phyloP scores from a whole-genome alignment of 2,888 invertebrate genomes.

The Apantesis nais region DNA sequence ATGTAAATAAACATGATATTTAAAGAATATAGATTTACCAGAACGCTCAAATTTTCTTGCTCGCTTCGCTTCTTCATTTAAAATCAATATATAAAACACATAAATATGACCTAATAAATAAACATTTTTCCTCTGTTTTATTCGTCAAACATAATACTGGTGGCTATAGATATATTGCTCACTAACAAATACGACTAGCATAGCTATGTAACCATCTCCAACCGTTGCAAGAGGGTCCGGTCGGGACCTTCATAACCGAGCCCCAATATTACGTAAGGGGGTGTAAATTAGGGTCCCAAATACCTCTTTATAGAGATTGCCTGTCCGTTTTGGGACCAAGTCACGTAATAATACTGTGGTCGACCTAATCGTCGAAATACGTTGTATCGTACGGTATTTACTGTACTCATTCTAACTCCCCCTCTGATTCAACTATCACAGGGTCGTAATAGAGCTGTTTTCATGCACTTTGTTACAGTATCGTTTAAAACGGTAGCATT shows the following conservation, averaged over 20 bases:
- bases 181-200: conserved; percentile 1
- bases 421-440: conserved; percentile 25
- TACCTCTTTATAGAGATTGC: conserved; percentile 81
- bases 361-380: conserved; percentile 65
- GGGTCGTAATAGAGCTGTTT: conserved; percentile 26
- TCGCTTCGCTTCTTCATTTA: background rate
- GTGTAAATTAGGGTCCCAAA: conserved; percentile 82
- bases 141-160: background rate
- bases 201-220: conserved; percentile 12
- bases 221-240: conserved; percentile 54
- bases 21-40: background rate
- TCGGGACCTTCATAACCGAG: conserved; percentile 71
- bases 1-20: background rate
- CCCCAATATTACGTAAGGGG: conserved; percentile 78
- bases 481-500: background rate
- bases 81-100: background rate
- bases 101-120: background rate
- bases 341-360: conserved; percentile 81
- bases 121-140: background rate
- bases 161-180: background rate
- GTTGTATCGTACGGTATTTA: conserved; percentile 61
- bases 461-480: conserved; percentile 45
- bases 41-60: background rate
- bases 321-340: conserved; percentile 72
- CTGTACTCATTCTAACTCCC: conserved; percentile 51